A percentile compares a stretch with the other conserved stretches of the same genome.
Conservation (phyloP, 1,140 invertebrate species). For the Gonatopus flavifemur region DNA sequence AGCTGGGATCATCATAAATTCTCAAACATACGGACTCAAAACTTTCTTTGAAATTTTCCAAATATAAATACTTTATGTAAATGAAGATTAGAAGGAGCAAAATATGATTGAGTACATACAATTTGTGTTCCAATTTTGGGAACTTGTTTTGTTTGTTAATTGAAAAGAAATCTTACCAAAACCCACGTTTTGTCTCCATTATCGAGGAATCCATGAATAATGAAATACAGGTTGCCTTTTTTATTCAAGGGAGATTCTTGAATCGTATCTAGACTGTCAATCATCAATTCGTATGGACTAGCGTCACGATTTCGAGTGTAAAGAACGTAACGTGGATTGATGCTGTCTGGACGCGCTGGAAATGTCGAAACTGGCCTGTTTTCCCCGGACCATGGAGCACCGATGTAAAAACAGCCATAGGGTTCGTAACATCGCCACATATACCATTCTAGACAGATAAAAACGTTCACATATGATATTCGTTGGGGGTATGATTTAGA, state of each 20-base stretch:
- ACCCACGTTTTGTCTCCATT: slow-evolving; percentile 80
- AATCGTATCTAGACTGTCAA: slow-evolving; percentile 66
- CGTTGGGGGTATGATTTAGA: too few species aligned
- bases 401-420: slow-evolving; percentile 82
- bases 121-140: not conserved
- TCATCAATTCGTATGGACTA: slow-evolving; percentile 62
- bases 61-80: not conserved
- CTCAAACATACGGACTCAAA: slow-evolving; percentile 60
- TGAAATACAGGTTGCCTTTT: slow-evolving; percentile 69
- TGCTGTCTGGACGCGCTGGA: slow-evolving; percentile 65
- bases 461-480: too few species aligned
- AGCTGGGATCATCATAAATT: slow-evolving; percentile 19
- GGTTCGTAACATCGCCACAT: slow-evolving; percentile 70
- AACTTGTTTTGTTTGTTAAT: not conserved
- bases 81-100: slow-evolving; percentile 32
- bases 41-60: not conserved
- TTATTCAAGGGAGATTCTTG: slow-evolving; percentile 63
- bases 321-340: slow-evolving; percentile 61
- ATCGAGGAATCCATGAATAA: slow-evolving; percentile 85
- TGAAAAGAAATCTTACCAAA: slow-evolving; percentile 37
- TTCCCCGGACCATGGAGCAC: slow-evolving; percentile 76
- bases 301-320: slow-evolving; percentile 59
- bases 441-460: slow-evolving; percentile 46
- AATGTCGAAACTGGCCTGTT: slow-evolving; percentile 77
- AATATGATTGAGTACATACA: not conserved